Percentiles rank a stretch among this genome's conserved stretches.
Evolutionary conservation across 2,113 vertebrate genomes (phyloP).

Genomic region (Pholis gunnellus): DNA sequence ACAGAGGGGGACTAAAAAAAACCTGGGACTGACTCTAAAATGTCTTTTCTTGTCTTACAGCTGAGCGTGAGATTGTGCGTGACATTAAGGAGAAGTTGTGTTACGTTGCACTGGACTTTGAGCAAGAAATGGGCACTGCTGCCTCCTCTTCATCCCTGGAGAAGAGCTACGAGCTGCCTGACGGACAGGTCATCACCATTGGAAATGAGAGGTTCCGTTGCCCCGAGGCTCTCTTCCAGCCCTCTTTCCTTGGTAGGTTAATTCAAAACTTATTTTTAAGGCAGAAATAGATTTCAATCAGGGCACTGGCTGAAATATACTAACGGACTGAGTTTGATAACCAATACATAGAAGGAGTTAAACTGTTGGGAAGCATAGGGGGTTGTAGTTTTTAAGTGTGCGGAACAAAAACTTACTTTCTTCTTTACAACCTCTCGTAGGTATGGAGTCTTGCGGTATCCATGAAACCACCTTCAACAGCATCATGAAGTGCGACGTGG

Average conservation of each 20-base stretch:
- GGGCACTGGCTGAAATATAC: too few relatives aligned
- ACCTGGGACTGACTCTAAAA: not conserved
- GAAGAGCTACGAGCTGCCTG: constrained; percentile 98
- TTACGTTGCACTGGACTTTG: constrained; percentile 97
- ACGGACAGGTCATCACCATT: constrained; percentile 97
- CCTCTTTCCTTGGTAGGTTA: constrained; percentile 92
- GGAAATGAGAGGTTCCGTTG: constrained; percentile 97
- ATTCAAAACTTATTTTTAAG: not conserved
- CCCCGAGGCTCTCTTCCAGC: constrained; percentile 97
- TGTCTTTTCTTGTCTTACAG: constrained; percentile 64
- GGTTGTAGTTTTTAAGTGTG: not conserved
- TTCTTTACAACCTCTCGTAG: constrained; percentile 32
- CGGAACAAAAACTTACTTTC: not conserved
- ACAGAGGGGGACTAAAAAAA: not conserved
- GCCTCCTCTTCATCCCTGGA: constrained; percentile 95
- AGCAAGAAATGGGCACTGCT: constrained; percentile 97
- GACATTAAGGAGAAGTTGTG: constrained; percentile 99
- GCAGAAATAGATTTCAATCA: too few relatives aligned
- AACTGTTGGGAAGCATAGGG: too few relatives aligned
- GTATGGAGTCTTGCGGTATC: constrained; percentile 84
- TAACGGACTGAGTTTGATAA: too few relatives aligned
- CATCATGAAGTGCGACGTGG: constrained; percentile 85
- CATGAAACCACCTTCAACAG: constrained; percentile 84
- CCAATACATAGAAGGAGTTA: too few relatives aligned
- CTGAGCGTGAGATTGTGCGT: constrained; percentile 95